Conservation (phyloP, 2,888 invertebrate genomes). For the Crocallis elinguaria region DNA sequence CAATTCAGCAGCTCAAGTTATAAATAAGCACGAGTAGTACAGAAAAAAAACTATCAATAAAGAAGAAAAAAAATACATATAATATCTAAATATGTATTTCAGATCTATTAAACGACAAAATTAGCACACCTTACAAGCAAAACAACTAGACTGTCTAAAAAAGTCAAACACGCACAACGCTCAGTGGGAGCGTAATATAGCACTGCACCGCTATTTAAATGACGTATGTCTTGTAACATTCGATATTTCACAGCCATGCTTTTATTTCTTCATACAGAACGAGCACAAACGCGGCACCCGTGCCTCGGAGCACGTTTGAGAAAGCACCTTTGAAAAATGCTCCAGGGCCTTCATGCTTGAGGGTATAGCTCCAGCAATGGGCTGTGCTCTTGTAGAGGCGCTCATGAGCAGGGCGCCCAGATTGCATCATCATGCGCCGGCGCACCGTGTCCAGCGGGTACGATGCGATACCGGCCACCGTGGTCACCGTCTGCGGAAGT, state of each 20-base stretch:
- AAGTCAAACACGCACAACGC: too few relatives aligned
- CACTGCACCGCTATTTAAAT: neutral
- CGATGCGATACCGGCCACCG: constrained; percentile 95
- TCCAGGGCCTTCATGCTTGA: constrained; percentile 90
- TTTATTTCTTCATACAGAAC: constrained; percentile 95
- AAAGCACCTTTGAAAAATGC: constrained; percentile 99
- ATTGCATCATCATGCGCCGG: constrained; percentile 99
- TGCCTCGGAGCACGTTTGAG: constrained; percentile 96
- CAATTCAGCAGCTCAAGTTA: too few relatives aligned
- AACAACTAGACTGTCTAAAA: too few relatives aligned
- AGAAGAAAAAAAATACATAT: too few relatives aligned
- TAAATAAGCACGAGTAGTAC: too few relatives aligned
- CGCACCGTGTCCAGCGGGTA: constrained; percentile 98
- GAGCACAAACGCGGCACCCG: constrained; percentile 96
- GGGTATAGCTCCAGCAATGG: constrained; percentile 94
- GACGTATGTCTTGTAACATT: too few relatives aligned
- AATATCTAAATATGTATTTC: too few relatives aligned
- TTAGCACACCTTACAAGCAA: too few relatives aligned
- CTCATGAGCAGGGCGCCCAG: constrained; percentile 90
- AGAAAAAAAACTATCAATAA: too few relatives aligned
- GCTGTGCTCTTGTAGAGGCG: constrained; percentile 94
- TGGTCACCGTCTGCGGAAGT: constrained; percentile 79
- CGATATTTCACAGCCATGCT: constrained; percentile 51
- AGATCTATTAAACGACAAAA: too few relatives aligned
- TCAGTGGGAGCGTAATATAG: too few relatives aligned